Conservation (phyloP, 2,888 invertebrate species). For the Mechanitis messenoides region DNA sequence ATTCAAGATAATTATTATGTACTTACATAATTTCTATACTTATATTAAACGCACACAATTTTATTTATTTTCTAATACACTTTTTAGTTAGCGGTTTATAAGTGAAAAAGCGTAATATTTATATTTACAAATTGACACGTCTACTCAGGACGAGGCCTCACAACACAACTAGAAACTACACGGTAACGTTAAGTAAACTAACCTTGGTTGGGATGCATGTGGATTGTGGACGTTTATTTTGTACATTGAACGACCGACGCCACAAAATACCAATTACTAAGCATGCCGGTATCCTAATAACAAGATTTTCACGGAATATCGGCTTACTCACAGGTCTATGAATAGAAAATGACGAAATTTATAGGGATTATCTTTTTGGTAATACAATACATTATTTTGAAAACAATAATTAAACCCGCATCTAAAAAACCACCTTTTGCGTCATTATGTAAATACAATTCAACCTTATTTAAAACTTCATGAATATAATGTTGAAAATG, state of each 20-base stretch:
- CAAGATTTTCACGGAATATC: no score
- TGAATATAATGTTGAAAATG: no score
- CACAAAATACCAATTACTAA: conserved; percentile 1
- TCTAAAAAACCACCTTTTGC: no score
- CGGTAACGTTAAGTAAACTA: conserved; percentile 6
- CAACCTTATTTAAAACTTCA: no score
- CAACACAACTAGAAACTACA: conserved; percentile 12
- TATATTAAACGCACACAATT: neutral
- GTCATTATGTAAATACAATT: no score
- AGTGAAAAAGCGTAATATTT: neutral
- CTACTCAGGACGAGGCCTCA: conserved; percentile 6
- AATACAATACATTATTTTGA: no score
- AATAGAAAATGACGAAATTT: no score
- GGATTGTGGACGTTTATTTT: neutral
- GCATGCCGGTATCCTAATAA: neutral
- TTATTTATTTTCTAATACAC: no score
- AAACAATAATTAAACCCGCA: no score
- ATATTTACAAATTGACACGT: conserved; percentile 5
- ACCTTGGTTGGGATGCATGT: conserved; percentile 10
- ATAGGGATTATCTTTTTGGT: no score
- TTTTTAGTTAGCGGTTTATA: no score
- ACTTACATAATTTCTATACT: neutral
- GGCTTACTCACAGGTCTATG: no score
- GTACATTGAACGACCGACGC: neutral
- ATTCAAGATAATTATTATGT: neutral